A percentile compares a stretch with the other conserved stretches of the same genome.
These are phyloP conservation scores for Platysteira castanea DNA, from an alignment of 2,113 vertebrate genomes.

Conservation along the genomic window DNA sequence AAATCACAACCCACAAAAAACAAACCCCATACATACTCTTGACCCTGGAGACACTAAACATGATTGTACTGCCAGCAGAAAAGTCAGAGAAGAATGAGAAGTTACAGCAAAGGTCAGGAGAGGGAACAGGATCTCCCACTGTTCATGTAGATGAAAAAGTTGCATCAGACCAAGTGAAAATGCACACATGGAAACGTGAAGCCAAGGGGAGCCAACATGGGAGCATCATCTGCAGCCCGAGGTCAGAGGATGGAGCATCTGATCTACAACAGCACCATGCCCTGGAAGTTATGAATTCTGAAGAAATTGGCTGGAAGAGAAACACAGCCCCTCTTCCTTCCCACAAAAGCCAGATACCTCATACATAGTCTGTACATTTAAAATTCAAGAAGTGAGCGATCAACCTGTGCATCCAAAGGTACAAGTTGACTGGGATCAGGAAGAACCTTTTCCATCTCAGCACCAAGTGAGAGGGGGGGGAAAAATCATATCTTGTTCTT, in stretches of 20 bases:
- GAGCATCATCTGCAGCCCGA: neutral
- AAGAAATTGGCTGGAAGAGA: neutral
- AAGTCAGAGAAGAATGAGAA: neutral
- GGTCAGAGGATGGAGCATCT: neutral
- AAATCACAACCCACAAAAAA: neutral
- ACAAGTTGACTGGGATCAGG: neutral
- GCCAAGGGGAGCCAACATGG: neutral
- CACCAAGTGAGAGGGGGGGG: rapidly evolving
- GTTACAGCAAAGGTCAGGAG: neutral
- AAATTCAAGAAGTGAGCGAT: neutral
- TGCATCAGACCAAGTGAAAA: neutral
- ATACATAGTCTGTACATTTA: neutral
- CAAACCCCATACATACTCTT: neutral
- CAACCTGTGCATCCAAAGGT: neutral
- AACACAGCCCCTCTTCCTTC: neutral
- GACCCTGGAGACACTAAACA: neutral
- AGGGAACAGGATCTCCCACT: neutral
- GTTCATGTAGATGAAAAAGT: neutral
- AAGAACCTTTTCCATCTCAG: neutral
- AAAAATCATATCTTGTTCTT: rapidly evolving
- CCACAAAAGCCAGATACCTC: neutral
- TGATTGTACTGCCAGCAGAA: neutral
- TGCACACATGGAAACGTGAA: rapidly evolving
- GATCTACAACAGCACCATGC: neutral
- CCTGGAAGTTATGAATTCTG: neutral